Evolutionary conservation across 2,888 invertebrate species (phyloP).

Genomic region (Caenorhabditis becei): DNA sequence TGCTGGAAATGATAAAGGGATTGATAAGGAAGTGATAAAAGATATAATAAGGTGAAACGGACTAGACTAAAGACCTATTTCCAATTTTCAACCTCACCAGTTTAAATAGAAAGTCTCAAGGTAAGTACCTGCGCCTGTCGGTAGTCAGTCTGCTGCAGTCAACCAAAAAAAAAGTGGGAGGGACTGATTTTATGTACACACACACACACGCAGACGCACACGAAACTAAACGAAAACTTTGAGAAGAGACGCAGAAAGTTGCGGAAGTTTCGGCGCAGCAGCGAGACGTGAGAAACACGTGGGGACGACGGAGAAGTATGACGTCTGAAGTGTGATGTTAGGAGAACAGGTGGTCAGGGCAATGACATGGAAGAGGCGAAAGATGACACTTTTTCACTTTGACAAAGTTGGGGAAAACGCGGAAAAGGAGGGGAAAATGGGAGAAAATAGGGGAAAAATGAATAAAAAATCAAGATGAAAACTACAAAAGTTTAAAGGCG

Average conservation of each 20-base stretch:
- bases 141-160: slow-evolving; percentile 19
- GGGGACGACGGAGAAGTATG: slow-evolving; percentile 32
- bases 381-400: too few species aligned
- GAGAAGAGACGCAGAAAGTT: slow-evolving; percentile 18
- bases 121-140: background rate
- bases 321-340: slow-evolving; percentile 53
- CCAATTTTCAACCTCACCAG: too few species aligned
- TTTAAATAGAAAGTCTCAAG: too few species aligned
- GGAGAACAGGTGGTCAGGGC: slow-evolving; percentile 38
- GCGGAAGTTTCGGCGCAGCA: background rate
- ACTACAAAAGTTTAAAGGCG: background rate
- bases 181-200: slow-evolving; percentile 21
- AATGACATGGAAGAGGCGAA: slow-evolving; percentile 9
- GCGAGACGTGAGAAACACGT: slow-evolving; percentile 2
- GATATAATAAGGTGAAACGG: too few species aligned
- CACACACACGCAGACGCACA: slow-evolving; percentile 13
- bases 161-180: background rate
- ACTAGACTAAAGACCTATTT: background rate
- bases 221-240: background rate
- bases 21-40: too few species aligned
- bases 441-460: background rate
- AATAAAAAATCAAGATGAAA: background rate
- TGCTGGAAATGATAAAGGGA: too few species aligned
- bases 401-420: too few species aligned
- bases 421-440: background rate